Evolutionary conservation across 2,888 invertebrate genomes (phyloP), one percentile per base, ranked within the genome.

Genomic region (Lycophotia porphyrea): DNA sequence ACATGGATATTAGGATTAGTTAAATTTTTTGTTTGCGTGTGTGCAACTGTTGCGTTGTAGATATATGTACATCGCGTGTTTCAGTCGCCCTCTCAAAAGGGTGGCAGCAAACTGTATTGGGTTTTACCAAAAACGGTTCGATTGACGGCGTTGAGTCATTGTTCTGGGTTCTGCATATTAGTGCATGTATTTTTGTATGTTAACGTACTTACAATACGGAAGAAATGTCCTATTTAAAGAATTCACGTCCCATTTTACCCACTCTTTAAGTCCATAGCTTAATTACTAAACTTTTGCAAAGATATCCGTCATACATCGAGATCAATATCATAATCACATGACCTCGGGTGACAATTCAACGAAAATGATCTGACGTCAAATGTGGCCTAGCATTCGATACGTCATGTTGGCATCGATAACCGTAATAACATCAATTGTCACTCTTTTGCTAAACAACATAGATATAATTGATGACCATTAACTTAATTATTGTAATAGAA

Each of bases 391-490:
- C 44, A 65, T 34, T 58, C 27, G 52, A 72, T 76, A 71, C 76
- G 70, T 80, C 80, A 75, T 52, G 36, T 69, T 69, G 76, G 63
- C 73, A 76, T 42, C 68, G 76, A 77, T 83, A 74, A 71, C 74
- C 52, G 67, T 76, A 74, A 81, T 79, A 72, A 73, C 63, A 21
- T 70, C 58, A 52, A 78, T 69, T 74, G 73, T 63, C 76, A 78
- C 55, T 64, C 61, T 79, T 82, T 82, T 79, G 71, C 71, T 74
- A 49, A 36, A 71, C 39, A 34, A 49, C 58, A 63, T 36, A 44
- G 66, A 76, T 52, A 55, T 87, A 68, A 87, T 85, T 76, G 78
- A 36, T 70, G 69, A 36, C 64, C 65, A 79, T 79, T 76, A 85
- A 47, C 73, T 58, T 69, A 79, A 78, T 72, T 34, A 67, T 73